phyloP scores from a whole-genome alignment of 2,797 vertebrate species.

The Myotis findleyi region DNA sequence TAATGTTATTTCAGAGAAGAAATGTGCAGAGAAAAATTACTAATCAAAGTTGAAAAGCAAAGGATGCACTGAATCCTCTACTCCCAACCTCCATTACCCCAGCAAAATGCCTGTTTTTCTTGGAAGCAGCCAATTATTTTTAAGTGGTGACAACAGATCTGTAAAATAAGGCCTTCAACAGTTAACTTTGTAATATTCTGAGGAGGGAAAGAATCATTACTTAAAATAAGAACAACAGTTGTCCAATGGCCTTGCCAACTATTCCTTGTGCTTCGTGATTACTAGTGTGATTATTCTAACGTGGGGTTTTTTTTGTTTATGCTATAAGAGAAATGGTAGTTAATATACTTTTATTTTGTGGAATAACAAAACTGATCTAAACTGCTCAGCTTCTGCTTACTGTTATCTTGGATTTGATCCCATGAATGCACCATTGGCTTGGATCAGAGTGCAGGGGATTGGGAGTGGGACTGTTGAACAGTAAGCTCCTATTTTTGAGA shows the following conservation, averaged over 20 bases:
- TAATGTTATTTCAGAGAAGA: slow-evolving; percentile 39
- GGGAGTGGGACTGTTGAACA: neutral
- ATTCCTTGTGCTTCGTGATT: slow-evolving; percentile 59
- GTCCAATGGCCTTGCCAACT: slow-evolving; percentile 15
- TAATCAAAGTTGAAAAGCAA: neutral
- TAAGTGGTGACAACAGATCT: neutral
- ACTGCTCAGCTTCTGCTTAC: slow-evolving; percentile 17
- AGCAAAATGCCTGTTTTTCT: slow-evolving; percentile 33
- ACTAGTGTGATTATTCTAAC: neutral
- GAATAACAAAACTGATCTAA: slow-evolving; percentile 28
- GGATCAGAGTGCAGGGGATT: neutral
- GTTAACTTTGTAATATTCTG: slow-evolving; percentile 19
- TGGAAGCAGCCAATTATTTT: slow-evolving; percentile 47
- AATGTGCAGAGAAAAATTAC: neutral
- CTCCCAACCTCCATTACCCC: neutral
- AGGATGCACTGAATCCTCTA: neutral
- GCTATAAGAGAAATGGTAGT: slow-evolving; percentile 27
- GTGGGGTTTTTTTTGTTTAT: neutral
- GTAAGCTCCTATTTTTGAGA: neutral
- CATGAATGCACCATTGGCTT: neutral
- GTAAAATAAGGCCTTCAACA: neutral
- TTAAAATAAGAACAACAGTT: slow-evolving; percentile 26
- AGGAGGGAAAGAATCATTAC: neutral
- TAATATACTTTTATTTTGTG: neutral
- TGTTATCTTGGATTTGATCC: neutral